Conservation (phyloP, 2,888 invertebrate genomes). For the Tipula vernalis region DNA sequence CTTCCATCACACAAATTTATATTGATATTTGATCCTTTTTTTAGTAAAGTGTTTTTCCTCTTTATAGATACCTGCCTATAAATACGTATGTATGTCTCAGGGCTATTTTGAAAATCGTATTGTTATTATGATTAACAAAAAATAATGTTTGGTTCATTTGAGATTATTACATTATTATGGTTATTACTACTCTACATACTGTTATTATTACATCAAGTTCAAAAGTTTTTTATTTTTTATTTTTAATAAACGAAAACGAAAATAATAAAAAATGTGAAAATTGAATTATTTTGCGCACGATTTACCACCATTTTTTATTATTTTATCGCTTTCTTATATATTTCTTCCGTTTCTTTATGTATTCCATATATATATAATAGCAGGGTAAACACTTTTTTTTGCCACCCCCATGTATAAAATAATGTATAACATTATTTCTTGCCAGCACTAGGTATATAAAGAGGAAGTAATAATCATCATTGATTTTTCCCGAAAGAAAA, state of each 20-base stretch:
- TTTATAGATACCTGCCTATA: not conserved
- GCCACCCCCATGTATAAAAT: not conserved
- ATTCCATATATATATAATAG: not conserved
- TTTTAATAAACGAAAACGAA: not conserved
- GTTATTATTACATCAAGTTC: not conserved
- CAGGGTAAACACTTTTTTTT: not conserved
- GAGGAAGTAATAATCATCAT: not conserved
- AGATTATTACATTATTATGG: not conserved
- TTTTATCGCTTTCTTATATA: not conserved
- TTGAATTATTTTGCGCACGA: conserved; percentile 4
- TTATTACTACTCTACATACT: not conserved
- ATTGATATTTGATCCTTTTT: not conserved
- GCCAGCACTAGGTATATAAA: not conserved
- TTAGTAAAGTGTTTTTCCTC: not conserved
- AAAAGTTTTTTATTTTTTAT: not conserved
- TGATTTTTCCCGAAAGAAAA: not conserved
- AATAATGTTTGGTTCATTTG: not conserved
- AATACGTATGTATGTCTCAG: not conserved
- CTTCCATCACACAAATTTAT: not conserved
- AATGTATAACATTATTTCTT: not conserved
- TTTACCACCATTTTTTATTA: conserved; percentile 4
- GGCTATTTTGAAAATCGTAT: not conserved
- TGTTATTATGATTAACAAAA: not conserved
- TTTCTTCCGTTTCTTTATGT: not conserved
- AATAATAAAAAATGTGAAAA: not conserved